These are phyloP conservation scores for Timema podura DNA, from an alignment of 2,888 invertebrate species.

Conservation along the genomic window DNA sequence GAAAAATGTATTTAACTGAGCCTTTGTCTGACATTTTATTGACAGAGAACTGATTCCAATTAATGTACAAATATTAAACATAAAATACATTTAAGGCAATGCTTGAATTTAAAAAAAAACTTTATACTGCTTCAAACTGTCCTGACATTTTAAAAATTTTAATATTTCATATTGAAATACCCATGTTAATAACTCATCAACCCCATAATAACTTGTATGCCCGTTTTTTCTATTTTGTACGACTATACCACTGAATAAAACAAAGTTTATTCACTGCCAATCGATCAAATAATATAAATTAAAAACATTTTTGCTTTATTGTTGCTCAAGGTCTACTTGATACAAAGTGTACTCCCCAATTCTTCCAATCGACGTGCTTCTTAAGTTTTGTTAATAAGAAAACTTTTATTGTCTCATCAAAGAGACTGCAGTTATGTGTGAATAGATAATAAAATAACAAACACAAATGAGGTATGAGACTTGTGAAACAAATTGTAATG, in stretches of 20 bases:
- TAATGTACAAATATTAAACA: no score
- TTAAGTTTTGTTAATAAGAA: conserved; percentile 20
- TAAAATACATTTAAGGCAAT: no score
- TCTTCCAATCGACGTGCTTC: conserved; percentile 30
- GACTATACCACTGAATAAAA: no score
- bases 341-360: conserved; percentile 24
- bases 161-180: no score
- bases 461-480: conserved; percentile 28
- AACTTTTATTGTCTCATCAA: conserved; percentile 17
- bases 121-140: no score
- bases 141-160: no score
- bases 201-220: background rate
- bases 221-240: no score
- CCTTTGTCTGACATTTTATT: no score
- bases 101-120: no score
- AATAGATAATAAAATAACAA: conserved; percentile 28
- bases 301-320: conserved; percentile 21
- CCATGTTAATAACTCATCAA: background rate
- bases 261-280: conserved; percentile 24
- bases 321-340: conserved; percentile 16
- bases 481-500: conserved; percentile 28
- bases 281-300: conserved; percentile 19
- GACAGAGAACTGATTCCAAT: no score
- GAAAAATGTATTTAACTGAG: no score
- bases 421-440: conserved; percentile 29